Evolutionary conservation across 2,113 vertebrate genomes (phyloP).

Genomic region (Lutjanus erythropterus): DNA sequence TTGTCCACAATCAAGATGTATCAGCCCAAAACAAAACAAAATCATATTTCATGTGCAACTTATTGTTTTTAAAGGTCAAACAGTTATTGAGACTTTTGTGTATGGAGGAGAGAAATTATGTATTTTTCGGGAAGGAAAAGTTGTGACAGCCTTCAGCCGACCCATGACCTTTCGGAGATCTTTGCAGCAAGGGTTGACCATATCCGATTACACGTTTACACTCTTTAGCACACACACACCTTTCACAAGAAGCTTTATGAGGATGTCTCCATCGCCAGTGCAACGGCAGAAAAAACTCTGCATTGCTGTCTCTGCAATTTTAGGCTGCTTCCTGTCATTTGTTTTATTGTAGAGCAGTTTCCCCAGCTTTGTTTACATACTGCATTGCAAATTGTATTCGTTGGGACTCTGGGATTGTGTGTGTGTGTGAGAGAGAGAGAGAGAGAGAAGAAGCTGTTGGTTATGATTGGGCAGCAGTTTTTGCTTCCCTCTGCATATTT

Average conservation of each 20-base stretch:
- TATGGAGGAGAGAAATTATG: background rate
- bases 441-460: constrained; percentile 47
- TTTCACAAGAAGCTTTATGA: constrained; percentile 11
- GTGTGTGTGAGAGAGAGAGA: constrained; percentile 21
- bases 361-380: constrained; percentile 70
- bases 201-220: constrained; percentile 18
- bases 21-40: background rate
- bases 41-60: background rate
- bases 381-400: constrained; percentile 55
- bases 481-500: constrained; percentile 31
- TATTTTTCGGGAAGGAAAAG: constrained; percentile 18
- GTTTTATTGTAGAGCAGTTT: constrained; percentile 62
- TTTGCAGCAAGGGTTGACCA: constrained; percentile 15
- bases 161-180: constrained; percentile 42
- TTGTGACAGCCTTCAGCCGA: constrained; percentile 24
- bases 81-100: constrained; percentile 12
- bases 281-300: constrained; percentile 28
- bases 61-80: constrained; percentile 14
- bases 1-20: background rate
- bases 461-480: constrained; percentile 39
- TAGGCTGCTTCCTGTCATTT: constrained; percentile 65
- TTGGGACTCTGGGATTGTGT: constrained; percentile 27
- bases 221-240: background rate
- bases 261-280: constrained; percentile 60
- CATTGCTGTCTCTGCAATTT: constrained; percentile 50